Conservation (phyloP, 2,888 invertebrate genomes). For the Eristalis intricaria region DNA sequence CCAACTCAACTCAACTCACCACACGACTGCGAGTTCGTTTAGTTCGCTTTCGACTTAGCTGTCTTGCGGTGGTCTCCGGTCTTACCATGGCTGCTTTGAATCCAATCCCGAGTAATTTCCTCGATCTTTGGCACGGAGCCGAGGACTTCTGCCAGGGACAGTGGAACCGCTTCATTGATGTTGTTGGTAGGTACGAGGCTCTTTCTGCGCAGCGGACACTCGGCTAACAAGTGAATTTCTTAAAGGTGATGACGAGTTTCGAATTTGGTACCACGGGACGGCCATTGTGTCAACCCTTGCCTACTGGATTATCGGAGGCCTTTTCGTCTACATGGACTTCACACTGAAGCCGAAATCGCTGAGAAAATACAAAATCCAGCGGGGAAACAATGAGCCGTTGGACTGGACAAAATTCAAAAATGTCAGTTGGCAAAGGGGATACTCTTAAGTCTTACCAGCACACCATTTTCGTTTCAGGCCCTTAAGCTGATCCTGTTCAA, state of each 20-base stretch:
- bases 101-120: neutral
- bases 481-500: slow-evolving; percentile 87
- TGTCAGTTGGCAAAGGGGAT: slow-evolving; percentile 76
- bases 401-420: slow-evolving; percentile 83
- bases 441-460: neutral
- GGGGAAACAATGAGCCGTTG: slow-evolving; percentile 89
- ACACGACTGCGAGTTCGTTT: too few relatives aligned
- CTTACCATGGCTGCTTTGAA: slow-evolving; percentile 12
- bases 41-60: neutral
- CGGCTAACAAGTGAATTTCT: slow-evolving; percentile 15
- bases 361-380: slow-evolving; percentile 90
- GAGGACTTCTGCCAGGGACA: slow-evolving; percentile 89
- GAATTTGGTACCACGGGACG: slow-evolving; percentile 85
- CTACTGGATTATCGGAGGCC: slow-evolving; percentile 88
- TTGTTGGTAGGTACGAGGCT: slow-evolving; percentile 80
- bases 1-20: too few relatives aligned
- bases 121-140: slow-evolving; percentile 18
- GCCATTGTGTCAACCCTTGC: slow-evolving; percentile 83
- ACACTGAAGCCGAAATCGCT: slow-evolving; percentile 87
- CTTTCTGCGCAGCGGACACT: neutral
- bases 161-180: slow-evolving; percentile 86
- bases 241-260: slow-evolving; percentile 84
- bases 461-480: slow-evolving; percentile 81
- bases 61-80: neutral
- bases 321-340: slow-evolving; percentile 88